Evolutionary conservation across 2,113 vertebrate genomes (phyloP).

Genomic region (Catharus minimus): DNA sequence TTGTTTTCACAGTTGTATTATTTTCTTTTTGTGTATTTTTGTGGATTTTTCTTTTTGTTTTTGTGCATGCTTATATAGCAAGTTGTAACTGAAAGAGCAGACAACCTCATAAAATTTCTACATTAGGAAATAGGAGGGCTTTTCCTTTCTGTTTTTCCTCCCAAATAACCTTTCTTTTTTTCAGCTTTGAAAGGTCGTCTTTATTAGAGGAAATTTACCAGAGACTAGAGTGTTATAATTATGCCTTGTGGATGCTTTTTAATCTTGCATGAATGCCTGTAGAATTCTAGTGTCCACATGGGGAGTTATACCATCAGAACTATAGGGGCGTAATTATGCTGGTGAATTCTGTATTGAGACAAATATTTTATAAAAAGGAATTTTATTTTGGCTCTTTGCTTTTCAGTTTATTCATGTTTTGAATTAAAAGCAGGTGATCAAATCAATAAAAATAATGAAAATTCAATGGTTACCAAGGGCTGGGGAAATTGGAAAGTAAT

Average conservation of each 20-base stretch:
- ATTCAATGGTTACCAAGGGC: conserved; percentile 31
- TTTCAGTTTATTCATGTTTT: conserved; percentile 22
- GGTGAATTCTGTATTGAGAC: conserved; percentile 20
- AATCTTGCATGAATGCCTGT: conserved; percentile 45
- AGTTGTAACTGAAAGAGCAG: background rate
- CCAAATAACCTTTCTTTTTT: conserved; percentile 11
- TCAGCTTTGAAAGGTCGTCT: background rate
- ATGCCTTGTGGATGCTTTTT: conserved; percentile 48
- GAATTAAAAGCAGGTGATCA: conserved; percentile 35
- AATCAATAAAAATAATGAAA: conserved; percentile 57
- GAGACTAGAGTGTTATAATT: conserved; percentile 37
- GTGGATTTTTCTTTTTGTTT: background rate
- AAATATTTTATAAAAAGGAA: conserved; percentile 23
- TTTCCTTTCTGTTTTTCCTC: background rate
- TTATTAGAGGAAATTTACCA: conserved; percentile 37
- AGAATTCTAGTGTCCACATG: conserved; percentile 16
- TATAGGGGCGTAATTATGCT: background rate
- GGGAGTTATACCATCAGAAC: conserved; percentile 29
- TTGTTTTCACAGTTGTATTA: background rate
- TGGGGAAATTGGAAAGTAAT: conserved; percentile 35
- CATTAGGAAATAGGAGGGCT: background rate
- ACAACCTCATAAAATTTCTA: background rate
- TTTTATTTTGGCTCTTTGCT: conserved; percentile 37
- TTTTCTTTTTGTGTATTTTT: background rate
- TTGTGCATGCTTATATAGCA: background rate